phyloP scores from a whole-genome alignment of 2,888 invertebrate genomes.

The Oscheius sp. region DNA sequence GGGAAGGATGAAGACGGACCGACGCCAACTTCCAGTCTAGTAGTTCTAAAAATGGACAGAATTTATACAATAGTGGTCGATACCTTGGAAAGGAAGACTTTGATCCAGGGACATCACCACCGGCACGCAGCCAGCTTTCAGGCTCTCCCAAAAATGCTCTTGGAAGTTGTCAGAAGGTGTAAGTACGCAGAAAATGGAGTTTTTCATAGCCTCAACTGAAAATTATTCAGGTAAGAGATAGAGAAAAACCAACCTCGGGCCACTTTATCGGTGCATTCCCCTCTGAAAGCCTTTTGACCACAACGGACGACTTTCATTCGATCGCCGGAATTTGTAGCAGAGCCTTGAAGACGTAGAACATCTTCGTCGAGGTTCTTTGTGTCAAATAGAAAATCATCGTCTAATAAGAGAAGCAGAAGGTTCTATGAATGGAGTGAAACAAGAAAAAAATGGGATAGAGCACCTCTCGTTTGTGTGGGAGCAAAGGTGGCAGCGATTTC shows the following conservation, averaged over 20 bases:
- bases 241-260: not conserved
- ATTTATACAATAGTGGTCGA: not conserved
- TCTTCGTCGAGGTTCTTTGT: not conserved
- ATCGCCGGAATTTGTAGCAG: conserved; percentile 17
- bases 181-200: conserved; percentile 46
- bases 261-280: not conserved
- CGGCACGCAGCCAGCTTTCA: conserved; percentile 49
- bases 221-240: not conserved
- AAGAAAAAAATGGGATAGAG: not conserved
- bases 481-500: conserved; percentile 31
- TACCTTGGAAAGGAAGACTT: conserved; percentile 48
- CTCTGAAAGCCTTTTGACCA: conserved; percentile 1
- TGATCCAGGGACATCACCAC: conserved; percentile 44
- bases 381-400: conserved; percentile 6
- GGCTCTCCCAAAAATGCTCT: conserved; percentile 36
- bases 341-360: conserved; percentile 9
- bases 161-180: conserved; percentile 36
- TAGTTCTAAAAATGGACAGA: conserved; percentile 28
- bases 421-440: not conserved
- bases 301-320: conserved; percentile 7
- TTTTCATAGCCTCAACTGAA: conserved; percentile 15
- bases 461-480: conserved; percentile 41
- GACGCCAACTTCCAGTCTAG: conserved; percentile 56
- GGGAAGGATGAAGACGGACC: conserved; percentile 38
- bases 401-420: not conserved